These are phyloP conservation scores for Alentia gelatinosa DNA, from an alignment of 2,888 invertebrate genomes.

Conservation along the genomic window DNA sequence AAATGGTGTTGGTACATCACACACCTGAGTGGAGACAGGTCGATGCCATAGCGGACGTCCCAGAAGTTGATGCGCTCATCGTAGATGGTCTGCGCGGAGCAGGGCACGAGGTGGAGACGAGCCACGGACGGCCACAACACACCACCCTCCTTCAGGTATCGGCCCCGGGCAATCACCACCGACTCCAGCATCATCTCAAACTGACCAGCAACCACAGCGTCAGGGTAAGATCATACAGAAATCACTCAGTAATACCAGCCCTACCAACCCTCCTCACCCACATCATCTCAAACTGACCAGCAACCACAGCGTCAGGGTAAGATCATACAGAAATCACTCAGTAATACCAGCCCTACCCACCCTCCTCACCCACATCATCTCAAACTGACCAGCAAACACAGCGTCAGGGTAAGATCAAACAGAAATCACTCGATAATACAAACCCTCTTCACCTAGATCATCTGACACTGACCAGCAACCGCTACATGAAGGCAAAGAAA, in stretches of 20 bases:
- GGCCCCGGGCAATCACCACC: slow-evolving; percentile 68
- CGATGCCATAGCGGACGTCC: slow-evolving; percentile 93
- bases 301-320: too few relatives aligned
- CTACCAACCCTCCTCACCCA: slow-evolving; percentile 70
- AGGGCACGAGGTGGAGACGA: slow-evolving; percentile 68
- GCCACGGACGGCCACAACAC: slow-evolving; percentile 69
- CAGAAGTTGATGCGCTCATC: slow-evolving; percentile 86
- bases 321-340: too few relatives aligned
- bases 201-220: too few relatives aligned
- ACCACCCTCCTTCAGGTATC: slow-evolving; percentile 82
- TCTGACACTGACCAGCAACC: slow-evolving; percentile 73
- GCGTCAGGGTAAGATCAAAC: too few relatives aligned
- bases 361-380: slow-evolving; percentile 71
- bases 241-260: too few relatives aligned
- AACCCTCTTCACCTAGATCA: slow-evolving; percentile 71
- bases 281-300: slow-evolving; percentile 73
- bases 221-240: too few relatives aligned
- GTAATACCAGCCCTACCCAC: too few relatives aligned
- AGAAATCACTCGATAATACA: too few relatives aligned
- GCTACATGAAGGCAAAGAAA: too few relatives aligned
- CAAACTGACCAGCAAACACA: too few relatives aligned
- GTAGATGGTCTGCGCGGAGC: slow-evolving; percentile 82
- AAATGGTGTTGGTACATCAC: too few relatives aligned
- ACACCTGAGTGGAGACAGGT: slow-evolving; percentile 78
- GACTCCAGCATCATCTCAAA: slow-evolving; percentile 73